Evolutionary conservation across 2,888 invertebrate species (phyloP), one percentile per base, ranked within the genome.

Genomic region (Lasioglossum figueresi): DNA sequence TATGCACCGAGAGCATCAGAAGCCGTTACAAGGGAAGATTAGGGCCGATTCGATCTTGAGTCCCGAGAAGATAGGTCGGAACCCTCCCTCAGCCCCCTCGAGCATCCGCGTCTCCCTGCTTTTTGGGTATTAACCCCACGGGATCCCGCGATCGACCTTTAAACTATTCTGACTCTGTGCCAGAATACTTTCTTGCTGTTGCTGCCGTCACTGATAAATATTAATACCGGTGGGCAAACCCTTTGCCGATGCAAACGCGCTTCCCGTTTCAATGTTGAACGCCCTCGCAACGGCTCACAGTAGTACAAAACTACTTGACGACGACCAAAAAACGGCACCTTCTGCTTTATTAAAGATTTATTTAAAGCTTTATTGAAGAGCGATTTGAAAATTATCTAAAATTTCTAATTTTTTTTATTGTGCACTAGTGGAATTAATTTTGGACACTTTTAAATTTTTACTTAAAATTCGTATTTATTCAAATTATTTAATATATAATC

Each of bases 1-100:
- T 85, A 82, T 84, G 87, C 82, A 83, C 70, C 40, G 76, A 70
- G 71, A 66, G 75, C 71, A 83, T 82, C 66, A 71, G 76, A 23
- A 63, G 56, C 76, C 68, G 82, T 37, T 84, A 85, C 83, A 75
- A 70, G 43, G 48, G 52, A 66, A 82, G 85, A 90, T 90, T 88
- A 84, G 84, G 86, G 80, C 45, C 85, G 72, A 77, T 76, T 83
- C 76, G 56, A 72, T 88, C 48, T 82, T 83, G 75, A 75, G 83
- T 68, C 76, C 52, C 6, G 73, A 52, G 63, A 34, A 34, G 63
- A 52, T 71, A 31, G 75, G n/a, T 82, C 59, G 70, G 6, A 84
- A 27, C 56, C 8, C 63, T 56, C 59, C 2, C 23, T 5, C 27
- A 34, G 14, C 37, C 27, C 37, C 34, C n/a, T 63, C 8, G 52